Evolutionary conservation across 2,888 invertebrate genomes (phyloP), one percentile per base, ranked within the genome.

Genomic region (Synanthedon tipuliformis): DNA sequence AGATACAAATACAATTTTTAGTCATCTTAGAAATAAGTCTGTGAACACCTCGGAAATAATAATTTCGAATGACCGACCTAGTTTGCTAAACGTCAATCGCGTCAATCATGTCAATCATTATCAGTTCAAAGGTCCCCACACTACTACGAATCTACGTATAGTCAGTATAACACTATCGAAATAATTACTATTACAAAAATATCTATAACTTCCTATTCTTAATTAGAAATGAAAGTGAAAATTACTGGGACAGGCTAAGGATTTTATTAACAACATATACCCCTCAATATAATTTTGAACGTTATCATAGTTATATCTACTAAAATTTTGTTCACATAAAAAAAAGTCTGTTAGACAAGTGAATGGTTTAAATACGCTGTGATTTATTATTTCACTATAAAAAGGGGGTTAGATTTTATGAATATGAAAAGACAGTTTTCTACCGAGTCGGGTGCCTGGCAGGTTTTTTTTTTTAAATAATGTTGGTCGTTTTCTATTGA

Each of bases 171-270:
- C 70, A 77, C 76, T 83, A 81, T 76, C 71, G 77, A 81, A 78
- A 78, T 77, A 74, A 53, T 56, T 76, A 81, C 79, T 82, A 82
- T 85, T 86, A 86, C 71, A 86, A 87, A 87, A 85, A 86, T 86
- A 86, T 84, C 79, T 85, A 81, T 85, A 69, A 73, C 56, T 57
- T 68, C 76, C 83, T 85, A 85, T 79, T 72, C 82, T 86, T 83
- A 81, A 78, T 79, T 77, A 81, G 80, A 77, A 73, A 76, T 15
- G 52, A 78, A 16, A 49, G n/a, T 40, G 50, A 50, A 40, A 49
- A 78, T 81, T 83, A 78, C 73, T 81, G 79, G 73, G 79, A 80
- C 69, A 84, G 83, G 86, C 85, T 85, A 85, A 85, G 84, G 85
- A 86, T 82, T 75, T 75, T 69, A 73, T 76, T 61, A 81, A 83